phyloP scores from a whole-genome alignment of 2,888 invertebrate genomes.

The Hydrotaea cyrtoneurina region DNA sequence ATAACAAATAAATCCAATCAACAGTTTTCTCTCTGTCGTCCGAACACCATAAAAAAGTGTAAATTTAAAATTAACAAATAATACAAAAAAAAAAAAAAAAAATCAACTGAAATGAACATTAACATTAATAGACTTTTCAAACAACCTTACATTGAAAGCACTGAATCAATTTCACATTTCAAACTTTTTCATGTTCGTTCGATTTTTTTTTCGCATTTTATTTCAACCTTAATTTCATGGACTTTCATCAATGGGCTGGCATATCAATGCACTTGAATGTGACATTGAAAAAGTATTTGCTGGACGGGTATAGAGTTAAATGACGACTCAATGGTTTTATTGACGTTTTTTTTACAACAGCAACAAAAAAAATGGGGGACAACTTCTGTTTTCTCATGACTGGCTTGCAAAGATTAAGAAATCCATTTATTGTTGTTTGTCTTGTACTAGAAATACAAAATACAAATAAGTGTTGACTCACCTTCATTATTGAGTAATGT shows the following conservation, averaged over 20 bases:
- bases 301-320: neutral
- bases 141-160: neutral
- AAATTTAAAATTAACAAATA: neutral
- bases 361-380: too few relatives aligned
- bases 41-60: conserved; percentile 4
- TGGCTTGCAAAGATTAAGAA: neutral
- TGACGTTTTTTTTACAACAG: neutral
- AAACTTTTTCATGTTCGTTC: neutral
- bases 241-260: neutral
- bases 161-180: conserved; percentile 12
- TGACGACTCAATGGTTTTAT: too few relatives aligned
- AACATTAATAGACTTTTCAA: conserved; percentile 19
- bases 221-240: neutral
- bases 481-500: neutral
- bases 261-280: neutral
- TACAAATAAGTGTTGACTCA: neutral
- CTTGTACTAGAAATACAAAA: neutral
- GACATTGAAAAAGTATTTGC: neutral
- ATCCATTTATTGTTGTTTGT: neutral
- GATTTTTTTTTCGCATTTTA: neutral
- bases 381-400: too few relatives aligned
- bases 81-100: too few relatives aligned
- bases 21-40: neutral
- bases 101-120: neutral
- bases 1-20: neutral